A percentile compares a stretch with the other conserved stretches of the same genome.
Evolutionary conservation across 1,140 invertebrate genomes (phyloP).

Genomic region (Drosophila micromelanica): DNA sequence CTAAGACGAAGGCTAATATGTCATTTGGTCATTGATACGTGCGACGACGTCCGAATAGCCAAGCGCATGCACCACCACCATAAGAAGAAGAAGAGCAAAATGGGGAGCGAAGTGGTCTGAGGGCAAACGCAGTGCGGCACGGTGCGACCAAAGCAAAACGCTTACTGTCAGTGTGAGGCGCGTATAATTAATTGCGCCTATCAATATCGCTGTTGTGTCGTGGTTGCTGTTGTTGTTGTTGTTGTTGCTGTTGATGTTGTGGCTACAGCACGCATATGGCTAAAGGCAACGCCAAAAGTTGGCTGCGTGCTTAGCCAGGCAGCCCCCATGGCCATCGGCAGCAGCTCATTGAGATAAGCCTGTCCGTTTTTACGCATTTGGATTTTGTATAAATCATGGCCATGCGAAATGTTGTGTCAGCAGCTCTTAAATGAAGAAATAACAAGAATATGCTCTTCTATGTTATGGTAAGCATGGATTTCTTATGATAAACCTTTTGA

Average conservation of each 20-base stretch:
- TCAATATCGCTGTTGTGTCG: constrained; percentile 65
- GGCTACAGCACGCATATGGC: constrained; percentile 59
- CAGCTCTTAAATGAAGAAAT: constrained; percentile 45
- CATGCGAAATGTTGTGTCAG: constrained; percentile 75
- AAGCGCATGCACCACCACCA: constrained; percentile 1
- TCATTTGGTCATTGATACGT: constrained; percentile 81
- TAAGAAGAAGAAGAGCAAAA: constrained; percentile 5
- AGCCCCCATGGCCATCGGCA: constrained; percentile 42
- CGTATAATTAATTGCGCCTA: constrained; percentile 81
- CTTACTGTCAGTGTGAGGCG: constrained; percentile 78
- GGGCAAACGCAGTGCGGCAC: constrained; percentile 23
- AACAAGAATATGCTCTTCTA: constrained; percentile 40
- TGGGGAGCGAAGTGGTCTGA: constrained; percentile 15
- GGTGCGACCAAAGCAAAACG: constrained; percentile 70
- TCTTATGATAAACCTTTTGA: constrained; percentile 19
- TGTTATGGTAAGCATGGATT: constrained; percentile 3
- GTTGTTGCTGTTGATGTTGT: constrained; percentile 11
- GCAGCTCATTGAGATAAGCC: constrained; percentile 79
- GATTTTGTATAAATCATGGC: constrained; percentile 76
- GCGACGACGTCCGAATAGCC: constrained; percentile 36
- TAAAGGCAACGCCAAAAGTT: constrained; percentile 38
- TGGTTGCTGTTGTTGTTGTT: constrained; percentile 34
- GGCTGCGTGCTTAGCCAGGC: constrained; percentile 47
- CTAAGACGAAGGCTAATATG: constrained; percentile 82
- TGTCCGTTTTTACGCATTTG: constrained; percentile 69